A percentile compares a stretch with the other conserved stretches of the same genome.
Conservation (phyloP, 2,113 vertebrate genomes). For the Spheniscus mendiculus region DNA sequence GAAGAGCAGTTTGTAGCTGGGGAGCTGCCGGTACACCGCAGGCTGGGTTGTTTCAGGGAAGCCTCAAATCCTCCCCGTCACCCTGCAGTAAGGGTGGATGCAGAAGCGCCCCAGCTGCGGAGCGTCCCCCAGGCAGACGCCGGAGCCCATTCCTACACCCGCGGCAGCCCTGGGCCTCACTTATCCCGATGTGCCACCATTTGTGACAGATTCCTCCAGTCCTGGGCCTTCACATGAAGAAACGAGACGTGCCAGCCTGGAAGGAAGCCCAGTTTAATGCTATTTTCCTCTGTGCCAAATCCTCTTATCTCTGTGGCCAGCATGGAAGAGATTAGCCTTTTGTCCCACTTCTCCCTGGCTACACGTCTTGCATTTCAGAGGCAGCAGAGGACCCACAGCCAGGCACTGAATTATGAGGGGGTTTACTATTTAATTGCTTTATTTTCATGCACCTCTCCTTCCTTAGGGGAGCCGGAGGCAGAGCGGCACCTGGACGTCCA, state of each 20-base stretch:
- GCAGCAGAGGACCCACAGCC: not conserved
- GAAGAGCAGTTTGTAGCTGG: not conserved
- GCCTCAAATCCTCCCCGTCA: not conserved
- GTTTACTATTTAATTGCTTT: not conserved
- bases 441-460: not conserved
- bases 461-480: not conserved
- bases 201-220: not conserved
- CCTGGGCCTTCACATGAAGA: not conserved
- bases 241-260: not conserved
- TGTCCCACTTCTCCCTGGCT: constrained; percentile 10
- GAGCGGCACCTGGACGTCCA: not conserved
- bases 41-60: not conserved
- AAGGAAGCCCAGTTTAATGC: not conserved
- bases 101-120: not conserved
- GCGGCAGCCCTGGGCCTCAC: accelerated
- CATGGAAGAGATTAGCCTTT: not conserved
- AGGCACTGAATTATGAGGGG: not conserved
- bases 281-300: not conserved
- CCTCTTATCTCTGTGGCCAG: constrained; percentile 38
- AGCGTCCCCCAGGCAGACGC: not conserved
- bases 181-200: not conserved
- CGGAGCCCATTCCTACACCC: not conserved
- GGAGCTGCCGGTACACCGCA: not conserved
- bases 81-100: not conserved
- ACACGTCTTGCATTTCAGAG: not conserved